phyloP scores from a whole-genome alignment of 2,888 invertebrate species.

The Lasioglossum malachurum region DNA sequence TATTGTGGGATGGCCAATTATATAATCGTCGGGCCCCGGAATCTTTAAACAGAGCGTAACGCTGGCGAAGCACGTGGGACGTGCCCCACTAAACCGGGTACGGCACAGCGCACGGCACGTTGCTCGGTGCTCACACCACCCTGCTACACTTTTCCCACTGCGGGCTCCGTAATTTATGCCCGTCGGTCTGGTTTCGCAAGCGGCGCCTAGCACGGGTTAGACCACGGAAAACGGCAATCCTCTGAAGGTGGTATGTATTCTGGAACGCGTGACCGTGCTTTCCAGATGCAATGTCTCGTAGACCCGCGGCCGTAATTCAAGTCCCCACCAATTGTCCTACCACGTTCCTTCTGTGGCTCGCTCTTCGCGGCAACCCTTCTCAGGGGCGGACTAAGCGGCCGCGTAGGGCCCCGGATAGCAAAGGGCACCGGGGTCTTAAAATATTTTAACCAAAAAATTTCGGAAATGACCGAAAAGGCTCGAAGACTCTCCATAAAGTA shows the following conservation, averaged over 20 bases:
- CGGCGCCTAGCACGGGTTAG: slow-evolving; percentile 58
- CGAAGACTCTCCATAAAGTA: too few relatives aligned
- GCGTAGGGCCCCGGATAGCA: too few relatives aligned
- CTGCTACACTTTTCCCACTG: slow-evolving; percentile 39
- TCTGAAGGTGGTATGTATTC: not conserved
- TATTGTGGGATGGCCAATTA: slow-evolving; percentile 14
- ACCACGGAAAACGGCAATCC: slow-evolving; percentile 38
- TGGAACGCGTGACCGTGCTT: not conserved
- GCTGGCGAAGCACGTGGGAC: slow-evolving; percentile 43
- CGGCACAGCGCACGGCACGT: not conserved
- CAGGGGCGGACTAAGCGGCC: too few relatives aligned
- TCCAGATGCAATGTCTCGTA: not conserved
- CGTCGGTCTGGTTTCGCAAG: slow-evolving; percentile 60
- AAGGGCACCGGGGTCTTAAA: too few relatives aligned
- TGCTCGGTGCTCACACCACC: not conserved
- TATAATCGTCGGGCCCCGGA: slow-evolving; percentile 16
- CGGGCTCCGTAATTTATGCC: slow-evolving; percentile 55
- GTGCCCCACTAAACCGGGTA: slow-evolving; percentile 22
- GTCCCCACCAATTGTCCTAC: not conserved
- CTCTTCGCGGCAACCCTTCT: too few relatives aligned
- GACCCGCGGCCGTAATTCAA: not conserved
- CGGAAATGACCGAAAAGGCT: too few relatives aligned
- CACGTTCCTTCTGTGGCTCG: too few relatives aligned
- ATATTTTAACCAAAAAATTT: too few relatives aligned
- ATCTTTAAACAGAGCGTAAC: slow-evolving; percentile 34